A percentile compares a stretch with the other conserved stretches of the same genome.
phyloP scores from a whole-genome alignment of 2,113 vertebrate genomes.

The Ailuropoda melanoleuca region DNA sequence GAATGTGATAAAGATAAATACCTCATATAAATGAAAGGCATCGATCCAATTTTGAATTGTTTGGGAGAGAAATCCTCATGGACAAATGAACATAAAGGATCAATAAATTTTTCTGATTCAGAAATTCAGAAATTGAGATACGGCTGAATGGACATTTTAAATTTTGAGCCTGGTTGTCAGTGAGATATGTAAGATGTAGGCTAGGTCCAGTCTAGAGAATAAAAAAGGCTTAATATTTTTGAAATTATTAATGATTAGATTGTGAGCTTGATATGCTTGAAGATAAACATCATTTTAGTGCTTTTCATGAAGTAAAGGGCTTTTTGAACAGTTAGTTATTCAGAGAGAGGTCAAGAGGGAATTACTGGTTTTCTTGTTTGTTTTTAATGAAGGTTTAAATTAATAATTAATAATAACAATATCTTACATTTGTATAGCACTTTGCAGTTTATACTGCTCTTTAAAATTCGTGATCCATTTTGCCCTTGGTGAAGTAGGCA shows the following conservation, averaged over 20 bases:
- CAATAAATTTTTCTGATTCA: not conserved
- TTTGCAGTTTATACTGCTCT: not conserved
- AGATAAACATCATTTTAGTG: conserved; percentile 23
- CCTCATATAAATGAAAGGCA: not conserved
- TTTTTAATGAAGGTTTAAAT: not conserved
- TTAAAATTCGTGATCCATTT: not conserved
- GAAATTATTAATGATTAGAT: not conserved
- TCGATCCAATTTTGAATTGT: conserved; percentile 5
- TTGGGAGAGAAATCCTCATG: conserved; percentile 1
- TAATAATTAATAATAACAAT: not conserved
- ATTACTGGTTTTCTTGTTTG: not conserved
- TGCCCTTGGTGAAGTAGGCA: not conserved
- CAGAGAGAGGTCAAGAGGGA: not conserved
- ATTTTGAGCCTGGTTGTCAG: conserved; percentile 11
- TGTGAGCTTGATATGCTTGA: not conserved
- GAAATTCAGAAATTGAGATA: not conserved
- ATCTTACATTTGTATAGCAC: not conserved
- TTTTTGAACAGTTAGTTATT: not conserved
- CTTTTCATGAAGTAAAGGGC: not conserved
- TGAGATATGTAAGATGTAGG: not conserved
- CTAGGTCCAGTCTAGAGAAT: not conserved
- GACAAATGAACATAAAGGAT: not conserved
- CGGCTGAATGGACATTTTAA: conserved; percentile 15
- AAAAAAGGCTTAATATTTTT: not conserved
- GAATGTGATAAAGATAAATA: not conserved